These are phyloP conservation scores for Platyrinchus mystaceus DNA, from an alignment of 2,797 vertebrate genomes.

Conservation along the genomic window DNA sequence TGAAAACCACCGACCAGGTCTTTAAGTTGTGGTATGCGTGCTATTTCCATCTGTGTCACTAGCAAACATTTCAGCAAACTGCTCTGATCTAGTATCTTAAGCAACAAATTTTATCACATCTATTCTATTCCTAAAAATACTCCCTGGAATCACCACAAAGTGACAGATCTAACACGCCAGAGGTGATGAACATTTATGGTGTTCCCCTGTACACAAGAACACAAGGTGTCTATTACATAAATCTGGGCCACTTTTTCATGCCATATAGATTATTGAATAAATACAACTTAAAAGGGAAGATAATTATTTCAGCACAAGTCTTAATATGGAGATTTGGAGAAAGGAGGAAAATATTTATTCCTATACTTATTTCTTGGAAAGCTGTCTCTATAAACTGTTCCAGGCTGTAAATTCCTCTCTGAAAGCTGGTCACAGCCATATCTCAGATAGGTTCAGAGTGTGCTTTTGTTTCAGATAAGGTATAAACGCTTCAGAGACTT, in stretches of 20 bases:
- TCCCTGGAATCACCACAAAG: background rate
- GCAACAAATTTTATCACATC: background rate
- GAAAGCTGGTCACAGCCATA: background rate
- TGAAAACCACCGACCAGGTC: background rate
- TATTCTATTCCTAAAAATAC: background rate
- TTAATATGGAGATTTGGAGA: background rate
- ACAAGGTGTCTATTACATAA: background rate
- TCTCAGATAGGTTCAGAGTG: background rate
- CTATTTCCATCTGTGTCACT: slow-evolving; percentile 31
- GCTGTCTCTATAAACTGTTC: background rate
- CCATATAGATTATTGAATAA: background rate
- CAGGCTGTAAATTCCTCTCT: slow-evolving; percentile 14
- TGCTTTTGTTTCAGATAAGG: background rate
- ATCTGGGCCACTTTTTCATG: background rate
- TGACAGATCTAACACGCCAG: background rate
- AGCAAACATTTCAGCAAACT: slow-evolving; percentile 10
- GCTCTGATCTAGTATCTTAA: background rate
- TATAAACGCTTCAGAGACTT: background rate
- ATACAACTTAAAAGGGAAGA: slow-evolving; percentile 23
- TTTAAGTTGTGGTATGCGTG: background rate
- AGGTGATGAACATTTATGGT: background rate
- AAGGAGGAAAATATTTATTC: slow-evolving; percentile 30
- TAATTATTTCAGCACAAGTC: slow-evolving; percentile 19
- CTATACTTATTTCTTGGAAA: slow-evolving; percentile 47
- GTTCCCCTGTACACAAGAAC: background rate